phyloP scores from a whole-genome alignment of 1,140 invertebrate genomes.

The Aphidius ervi region DNA sequence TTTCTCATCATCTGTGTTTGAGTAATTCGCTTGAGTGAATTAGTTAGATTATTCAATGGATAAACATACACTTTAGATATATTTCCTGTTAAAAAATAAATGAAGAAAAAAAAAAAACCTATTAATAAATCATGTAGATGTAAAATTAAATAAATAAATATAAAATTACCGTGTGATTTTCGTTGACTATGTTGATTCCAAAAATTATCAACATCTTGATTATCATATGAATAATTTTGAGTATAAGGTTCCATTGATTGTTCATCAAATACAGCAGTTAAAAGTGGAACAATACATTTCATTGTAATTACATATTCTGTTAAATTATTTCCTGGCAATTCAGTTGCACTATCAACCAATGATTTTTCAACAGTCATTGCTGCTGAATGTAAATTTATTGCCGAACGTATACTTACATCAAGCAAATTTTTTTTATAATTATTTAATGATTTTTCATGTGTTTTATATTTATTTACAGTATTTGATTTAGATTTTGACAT shows the following conservation, averaged over 20 bases:
- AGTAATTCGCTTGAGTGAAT: conserved; percentile 27
- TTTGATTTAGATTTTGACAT: conserved; percentile 4
- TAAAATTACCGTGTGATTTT: no score
- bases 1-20: conserved; percentile 4
- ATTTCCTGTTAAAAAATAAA: conserved; percentile 18
- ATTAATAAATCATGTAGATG: no score
- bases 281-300: background rate
- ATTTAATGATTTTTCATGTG: conserved; percentile 17
- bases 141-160: no score
- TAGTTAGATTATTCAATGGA: conserved; percentile 18
- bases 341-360: conserved; percentile 2
- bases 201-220: no score
- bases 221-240: no score
- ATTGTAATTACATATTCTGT: conserved; percentile 8
- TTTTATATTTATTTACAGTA: conserved; percentile 12
- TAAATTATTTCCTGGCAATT: background rate
- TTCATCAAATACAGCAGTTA: no score
- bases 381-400: conserved; percentile 13
- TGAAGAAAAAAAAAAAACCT: no score
- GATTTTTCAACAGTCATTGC: conserved; percentile 9
- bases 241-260: no score
- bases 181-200: no score
- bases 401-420: conserved; percentile 5
- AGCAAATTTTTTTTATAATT: conserved; percentile 21
- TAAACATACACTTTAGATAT: background rate